Evolutionary conservation across 1,140 invertebrate genomes (phyloP).

Genomic region (Protaetia brevitarsis): DNA sequence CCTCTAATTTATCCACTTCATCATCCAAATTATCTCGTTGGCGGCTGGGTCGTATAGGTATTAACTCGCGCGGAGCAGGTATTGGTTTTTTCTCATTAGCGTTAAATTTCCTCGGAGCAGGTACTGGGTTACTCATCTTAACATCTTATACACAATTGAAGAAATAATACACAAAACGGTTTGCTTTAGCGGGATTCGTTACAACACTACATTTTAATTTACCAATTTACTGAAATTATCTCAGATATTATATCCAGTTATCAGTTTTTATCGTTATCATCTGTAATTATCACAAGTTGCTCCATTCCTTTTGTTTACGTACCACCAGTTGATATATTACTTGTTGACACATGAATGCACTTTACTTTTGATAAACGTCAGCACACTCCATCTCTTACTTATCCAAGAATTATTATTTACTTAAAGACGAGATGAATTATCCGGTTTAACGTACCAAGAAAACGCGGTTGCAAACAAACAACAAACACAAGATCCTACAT

Average conservation of each 20-base stretch:
- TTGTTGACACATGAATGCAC: background rate
- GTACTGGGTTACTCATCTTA: constrained; percentile 37
- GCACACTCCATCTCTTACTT: background rate
- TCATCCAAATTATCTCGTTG: constrained; percentile 18
- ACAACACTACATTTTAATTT: background rate
- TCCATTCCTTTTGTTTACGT: background rate
- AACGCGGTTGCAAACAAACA: too few relatives aligned
- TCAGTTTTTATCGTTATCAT: constrained; percentile 12
- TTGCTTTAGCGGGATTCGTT: background rate
- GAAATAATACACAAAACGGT: background rate
- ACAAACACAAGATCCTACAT: too few relatives aligned
- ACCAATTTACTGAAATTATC: background rate
- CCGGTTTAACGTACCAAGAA: too few relatives aligned
- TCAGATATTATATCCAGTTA: background rate
- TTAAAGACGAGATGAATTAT: too few relatives aligned
- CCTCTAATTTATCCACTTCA: constrained; percentile 14
- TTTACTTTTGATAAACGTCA: background rate
- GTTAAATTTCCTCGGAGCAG: constrained; percentile 31
- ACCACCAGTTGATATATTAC: background rate
- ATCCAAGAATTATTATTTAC: too few relatives aligned
- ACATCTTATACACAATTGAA: constrained; percentile 4
- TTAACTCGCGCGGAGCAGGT: constrained; percentile 33
- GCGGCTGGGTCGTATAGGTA: constrained; percentile 29
- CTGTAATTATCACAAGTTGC: constrained; percentile 1
- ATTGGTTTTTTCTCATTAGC: constrained; percentile 37